Conservation (phyloP, 2,113 vertebrate species). For the Daphoenositta chrysoptera region DNA sequence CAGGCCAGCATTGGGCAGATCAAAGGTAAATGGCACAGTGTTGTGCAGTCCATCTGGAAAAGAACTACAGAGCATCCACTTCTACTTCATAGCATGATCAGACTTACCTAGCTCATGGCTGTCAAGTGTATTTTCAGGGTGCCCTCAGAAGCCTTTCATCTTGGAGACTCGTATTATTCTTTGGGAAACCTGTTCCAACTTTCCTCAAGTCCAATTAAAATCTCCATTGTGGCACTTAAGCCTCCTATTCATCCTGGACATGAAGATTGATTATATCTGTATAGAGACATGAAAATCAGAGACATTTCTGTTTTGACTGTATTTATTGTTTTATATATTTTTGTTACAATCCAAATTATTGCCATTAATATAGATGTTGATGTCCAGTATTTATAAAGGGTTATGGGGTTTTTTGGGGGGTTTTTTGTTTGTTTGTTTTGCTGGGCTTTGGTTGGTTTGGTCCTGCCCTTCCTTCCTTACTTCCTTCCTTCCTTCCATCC, state of each 20-base stretch:
- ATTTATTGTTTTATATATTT: not conserved
- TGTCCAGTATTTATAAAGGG: not conserved
- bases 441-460: not conserved
- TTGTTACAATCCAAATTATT: not conserved
- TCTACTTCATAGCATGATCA: not conserved
- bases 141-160: not conserved
- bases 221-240: not conserved
- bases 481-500: not conserved
- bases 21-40: not conserved
- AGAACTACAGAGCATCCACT: not conserved
- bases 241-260: not conserved
- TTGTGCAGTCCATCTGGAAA: not conserved
- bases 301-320: not conserved
- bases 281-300: not conserved
- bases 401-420: rapidly evolving
- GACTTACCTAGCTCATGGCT: not conserved
- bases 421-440: not conserved
- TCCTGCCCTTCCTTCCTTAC: not conserved
- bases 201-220: not conserved
- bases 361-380: not conserved
- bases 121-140: not conserved
- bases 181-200: not conserved
- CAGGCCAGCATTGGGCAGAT: not conserved
- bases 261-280: not conserved
- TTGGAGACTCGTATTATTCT: not conserved